A percentile compares a stretch with the other conserved stretches of the same genome.
Evolutionary conservation across 2,113 vertebrate species (phyloP).

Genomic region (Myocastor coypus): DNA sequence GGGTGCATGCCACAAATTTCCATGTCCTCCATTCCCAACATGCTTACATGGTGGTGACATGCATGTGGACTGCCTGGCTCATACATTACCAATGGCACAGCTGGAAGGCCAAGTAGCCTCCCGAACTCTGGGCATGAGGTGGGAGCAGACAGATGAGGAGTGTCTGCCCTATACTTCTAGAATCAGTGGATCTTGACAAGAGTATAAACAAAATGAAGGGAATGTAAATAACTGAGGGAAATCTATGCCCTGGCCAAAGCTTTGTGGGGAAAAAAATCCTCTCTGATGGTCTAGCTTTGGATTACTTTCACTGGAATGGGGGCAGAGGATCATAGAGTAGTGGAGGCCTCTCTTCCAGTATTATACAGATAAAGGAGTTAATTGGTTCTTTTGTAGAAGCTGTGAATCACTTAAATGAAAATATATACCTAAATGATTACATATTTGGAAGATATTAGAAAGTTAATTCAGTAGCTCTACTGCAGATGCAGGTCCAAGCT

Average conservation of each 20-base stretch:
- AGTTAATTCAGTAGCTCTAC: neutral
- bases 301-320: constrained; percentile 25
- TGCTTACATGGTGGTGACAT: too few relatives aligned
- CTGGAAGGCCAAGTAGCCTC: neutral
- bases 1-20: neutral
- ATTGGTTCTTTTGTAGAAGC: neutral
- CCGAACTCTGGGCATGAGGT: neutral
- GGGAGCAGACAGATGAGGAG: neutral
- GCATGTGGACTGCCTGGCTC: neutral
- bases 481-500: neutral
- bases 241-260: neutral
- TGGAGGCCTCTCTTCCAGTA: neutral
- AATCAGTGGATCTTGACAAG: neutral
- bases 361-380: neutral
- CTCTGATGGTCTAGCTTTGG: constrained; percentile 18
- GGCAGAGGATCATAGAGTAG: neutral
- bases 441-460: neutral
- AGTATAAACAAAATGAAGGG: constrained; percentile 3
- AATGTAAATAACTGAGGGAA: neutral
- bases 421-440: neutral
- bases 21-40: neutral
- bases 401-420: constrained; percentile 30
- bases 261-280: neutral
- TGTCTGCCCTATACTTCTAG: neutral
- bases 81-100: too few relatives aligned